Evolutionary conservation across 1,140 invertebrate genomes (phyloP), one percentile per base, ranked within the genome.

Genomic region (Coboldia fuscipes): DNA sequence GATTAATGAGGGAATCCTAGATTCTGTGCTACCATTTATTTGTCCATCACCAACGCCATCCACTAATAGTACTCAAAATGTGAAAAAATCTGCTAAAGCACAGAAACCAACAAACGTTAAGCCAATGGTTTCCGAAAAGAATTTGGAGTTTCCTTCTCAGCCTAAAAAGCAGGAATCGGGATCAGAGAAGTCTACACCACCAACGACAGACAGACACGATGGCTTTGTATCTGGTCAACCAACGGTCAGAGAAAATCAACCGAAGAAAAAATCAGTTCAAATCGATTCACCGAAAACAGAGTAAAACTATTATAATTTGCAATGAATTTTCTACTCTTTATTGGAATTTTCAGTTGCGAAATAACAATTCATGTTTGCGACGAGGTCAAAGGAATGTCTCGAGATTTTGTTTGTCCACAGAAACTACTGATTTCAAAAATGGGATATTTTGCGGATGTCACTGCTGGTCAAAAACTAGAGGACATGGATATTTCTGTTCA

Each of bases 401-500:
- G 81, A 48, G 81, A 90, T 48, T 94, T 93, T 48, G 63, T 66
- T 34, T 93, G 88, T 50, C 72, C 81, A 1, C 77, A 89, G 47
- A 75, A 75, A 42, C 48, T 92, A 30, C 58, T 94, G 4, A 67
- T 89, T 0, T 68, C 72, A 34, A 85, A 92, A 58, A 94, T 94
- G 85, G 81, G 81, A 24, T 94, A 93, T 55, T 94, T 93, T 59
- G 78, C 82, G 16, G 79, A 89, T 49, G 75, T 86, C 0, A 83
- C 80, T 0, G 67, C 73, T 6, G 79, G 82, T 7, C 81, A 86
- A 56, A 66, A 72, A 30, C 49, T 89, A n/a, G 83, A 89, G 50
- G 86, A 92, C 42, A 90, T 93, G 65, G 88, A 94, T 45, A 92
- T 96, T 41, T 90, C 86, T 0, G 86, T 93, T 1, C 86, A 94